Evolutionary conservation across 2,113 vertebrate genomes (phyloP).

Genomic region (Pterocles orientalis): DNA sequence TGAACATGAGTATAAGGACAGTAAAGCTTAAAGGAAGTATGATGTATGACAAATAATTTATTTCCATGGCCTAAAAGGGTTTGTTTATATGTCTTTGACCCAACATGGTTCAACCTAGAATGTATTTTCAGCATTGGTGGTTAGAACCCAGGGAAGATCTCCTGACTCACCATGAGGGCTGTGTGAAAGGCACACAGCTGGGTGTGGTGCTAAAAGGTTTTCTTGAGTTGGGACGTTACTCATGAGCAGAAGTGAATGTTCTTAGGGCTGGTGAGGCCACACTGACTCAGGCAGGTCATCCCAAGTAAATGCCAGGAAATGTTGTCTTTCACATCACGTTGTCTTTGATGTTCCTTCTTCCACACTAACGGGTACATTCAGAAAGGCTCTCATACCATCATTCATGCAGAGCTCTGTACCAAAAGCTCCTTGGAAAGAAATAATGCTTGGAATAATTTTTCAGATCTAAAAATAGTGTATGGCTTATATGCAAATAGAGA

Average conservation of each 20-base stretch:
- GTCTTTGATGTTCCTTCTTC: neutral
- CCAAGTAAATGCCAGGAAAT: neutral
- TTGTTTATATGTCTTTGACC: neutral
- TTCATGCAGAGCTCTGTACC: neutral
- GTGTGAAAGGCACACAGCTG: neutral
- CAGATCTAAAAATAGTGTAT: neutral
- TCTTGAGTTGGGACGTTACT: neutral
- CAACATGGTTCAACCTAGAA: neutral
- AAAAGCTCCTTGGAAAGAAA: neutral
- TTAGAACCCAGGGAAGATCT: neutral
- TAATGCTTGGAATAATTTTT: neutral
- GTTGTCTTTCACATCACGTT: neutral
- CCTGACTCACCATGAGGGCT: neutral
- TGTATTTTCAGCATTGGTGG: neutral
- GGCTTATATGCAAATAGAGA: neutral
- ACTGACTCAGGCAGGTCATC: conserved; percentile 3
- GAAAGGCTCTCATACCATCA: neutral
- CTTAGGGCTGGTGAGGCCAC: neutral
- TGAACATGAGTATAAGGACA: neutral
- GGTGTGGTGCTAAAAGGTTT: neutral
- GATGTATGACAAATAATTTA: neutral
- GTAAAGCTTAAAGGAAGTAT: neutral
- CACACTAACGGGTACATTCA: neutral
- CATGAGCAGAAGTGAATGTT: neutral
- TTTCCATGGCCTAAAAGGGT: neutral